phyloP scores from a whole-genome alignment of 2,113 vertebrate genomes.

The Neolamprologus sp. region DNA sequence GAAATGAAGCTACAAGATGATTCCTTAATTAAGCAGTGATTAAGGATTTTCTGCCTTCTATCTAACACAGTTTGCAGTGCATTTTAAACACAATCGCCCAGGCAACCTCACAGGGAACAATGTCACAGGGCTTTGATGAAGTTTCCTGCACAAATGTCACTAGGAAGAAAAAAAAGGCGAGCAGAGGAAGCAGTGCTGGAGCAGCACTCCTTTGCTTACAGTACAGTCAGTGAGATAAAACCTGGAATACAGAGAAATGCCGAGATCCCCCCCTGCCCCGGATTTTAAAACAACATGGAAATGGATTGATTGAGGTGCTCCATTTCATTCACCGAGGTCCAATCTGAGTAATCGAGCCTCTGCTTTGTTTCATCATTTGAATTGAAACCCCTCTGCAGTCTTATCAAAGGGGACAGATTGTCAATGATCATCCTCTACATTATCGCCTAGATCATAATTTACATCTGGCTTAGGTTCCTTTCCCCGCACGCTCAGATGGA shows the following conservation, averaged over 20 bases:
- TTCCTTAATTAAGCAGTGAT: slow-evolving; percentile 83
- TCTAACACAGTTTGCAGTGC: slow-evolving; percentile 74
- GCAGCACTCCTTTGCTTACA: slow-evolving; percentile 33
- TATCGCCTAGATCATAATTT: slow-evolving; percentile 58
- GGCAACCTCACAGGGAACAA: slow-evolving; percentile 73
- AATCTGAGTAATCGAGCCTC: slow-evolving; percentile 12
- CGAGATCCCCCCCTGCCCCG: background rate
- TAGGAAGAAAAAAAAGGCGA: background rate
- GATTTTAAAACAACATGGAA: slow-evolving; percentile 1
- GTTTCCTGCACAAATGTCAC: slow-evolving; percentile 65
- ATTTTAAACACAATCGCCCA: slow-evolving; percentile 76
- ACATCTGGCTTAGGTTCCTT: slow-evolving; percentile 37
- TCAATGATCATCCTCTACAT: slow-evolving; percentile 54
- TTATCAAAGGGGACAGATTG: slow-evolving; percentile 55
- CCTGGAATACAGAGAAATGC: background rate
- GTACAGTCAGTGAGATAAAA: slow-evolving; percentile 1
- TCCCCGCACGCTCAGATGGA: slow-evolving; percentile 47
- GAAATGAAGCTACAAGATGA: slow-evolving; percentile 83
- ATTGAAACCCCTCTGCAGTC: slow-evolving; percentile 27
- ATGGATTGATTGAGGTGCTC: slow-evolving; percentile 19
- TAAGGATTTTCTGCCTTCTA: slow-evolving; percentile 81
- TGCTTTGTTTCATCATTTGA: slow-evolving; percentile 43
- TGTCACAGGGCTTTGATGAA: slow-evolving; percentile 74
- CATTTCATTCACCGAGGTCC: slow-evolving; percentile 14
- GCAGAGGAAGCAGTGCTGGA: slow-evolving; percentile 27